phyloP scores from a whole-genome alignment of 2,797 vertebrate genomes.

The Etheostoma nigrum region DNA sequence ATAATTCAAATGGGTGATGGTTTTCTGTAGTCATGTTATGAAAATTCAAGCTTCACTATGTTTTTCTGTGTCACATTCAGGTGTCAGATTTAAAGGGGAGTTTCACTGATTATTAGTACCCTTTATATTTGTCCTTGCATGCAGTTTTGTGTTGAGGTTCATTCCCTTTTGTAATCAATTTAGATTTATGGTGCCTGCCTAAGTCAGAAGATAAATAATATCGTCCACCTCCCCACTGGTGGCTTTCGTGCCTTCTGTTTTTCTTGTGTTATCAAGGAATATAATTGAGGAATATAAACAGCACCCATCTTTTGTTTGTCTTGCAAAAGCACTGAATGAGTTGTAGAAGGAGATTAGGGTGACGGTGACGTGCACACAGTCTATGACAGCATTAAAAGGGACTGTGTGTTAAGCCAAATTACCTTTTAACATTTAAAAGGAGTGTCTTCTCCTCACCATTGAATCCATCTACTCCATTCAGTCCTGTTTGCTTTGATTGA shows the following conservation, averaged over 20 bases:
- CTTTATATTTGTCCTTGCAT: not conserved
- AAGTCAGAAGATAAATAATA: conserved; percentile 7
- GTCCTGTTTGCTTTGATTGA: conserved; percentile 43
- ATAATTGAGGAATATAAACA: conserved; percentile 6
- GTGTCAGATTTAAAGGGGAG: not conserved
- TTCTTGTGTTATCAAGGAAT: not conserved
- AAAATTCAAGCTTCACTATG: not conserved
- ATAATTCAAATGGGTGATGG: not conserved
- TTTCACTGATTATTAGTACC: not conserved
- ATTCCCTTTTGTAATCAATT: conserved; percentile 3
- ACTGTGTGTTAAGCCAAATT: conserved; percentile 33
- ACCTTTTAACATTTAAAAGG: conserved; percentile 42
- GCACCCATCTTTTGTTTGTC: conserved; percentile 16
- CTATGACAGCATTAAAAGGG: conserved; percentile 10
- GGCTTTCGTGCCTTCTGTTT: not conserved
- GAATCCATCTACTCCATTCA: conserved; percentile 52
- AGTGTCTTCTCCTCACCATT: conserved; percentile 27
- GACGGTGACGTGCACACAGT: conserved; percentile 9
- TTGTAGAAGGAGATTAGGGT: conserved; percentile 17
- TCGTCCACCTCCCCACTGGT: not conserved
- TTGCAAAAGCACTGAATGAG: conserved; percentile 12
- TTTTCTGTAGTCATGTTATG: not conserved
- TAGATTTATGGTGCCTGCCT: not conserved
- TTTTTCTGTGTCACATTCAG: not conserved
- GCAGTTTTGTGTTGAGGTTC: not conserved